A percentile compares a stretch with the other conserved stretches of the same genome.
These are phyloP conservation scores for Drosophila meridionalis DNA, from an alignment of 2,888 invertebrate genomes.

Conservation along the genomic window DNA sequence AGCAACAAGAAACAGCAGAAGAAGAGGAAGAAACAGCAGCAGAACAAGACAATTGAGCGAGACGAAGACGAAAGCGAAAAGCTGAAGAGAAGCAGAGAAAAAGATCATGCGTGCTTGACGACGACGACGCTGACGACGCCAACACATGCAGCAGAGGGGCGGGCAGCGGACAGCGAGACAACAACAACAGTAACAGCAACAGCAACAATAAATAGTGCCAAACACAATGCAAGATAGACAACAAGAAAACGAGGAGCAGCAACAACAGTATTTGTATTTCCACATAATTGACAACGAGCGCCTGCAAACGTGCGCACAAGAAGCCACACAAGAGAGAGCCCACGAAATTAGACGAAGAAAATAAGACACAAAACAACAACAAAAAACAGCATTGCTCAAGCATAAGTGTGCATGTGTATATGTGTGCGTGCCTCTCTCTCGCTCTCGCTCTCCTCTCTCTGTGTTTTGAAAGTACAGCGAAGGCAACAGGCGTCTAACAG, in stretches of 20 bases:
- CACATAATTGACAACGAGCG: conserved; percentile 60
- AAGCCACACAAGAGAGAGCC: conserved; percentile 54
- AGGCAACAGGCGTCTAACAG: conserved; percentile 19
- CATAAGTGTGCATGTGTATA: neutral
- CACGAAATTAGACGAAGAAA: conserved; percentile 27
- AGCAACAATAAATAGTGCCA: conserved; percentile 51
- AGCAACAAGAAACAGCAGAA: conserved; percentile 28
- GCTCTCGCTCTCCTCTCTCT: neutral
- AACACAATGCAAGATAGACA: conserved; percentile 58
- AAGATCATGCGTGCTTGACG: conserved; percentile 66
- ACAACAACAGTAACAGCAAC: conserved; percentile 29
- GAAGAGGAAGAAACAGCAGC: conserved; percentile 14
- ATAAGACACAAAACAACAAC: conserved; percentile 36
- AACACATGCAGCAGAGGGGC: conserved; percentile 34
- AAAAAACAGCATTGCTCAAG: conserved; percentile 11
- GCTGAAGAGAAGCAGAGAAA: conserved; percentile 58
- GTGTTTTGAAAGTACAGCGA: conserved; percentile 20
- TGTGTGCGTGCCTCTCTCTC: conserved; percentile 7
- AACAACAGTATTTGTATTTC: conserved; percentile 50
- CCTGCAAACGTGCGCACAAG: conserved; percentile 51
- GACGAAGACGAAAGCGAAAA: conserved; percentile 48
- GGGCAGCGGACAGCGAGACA: conserved; percentile 28
- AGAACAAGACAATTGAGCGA: conserved; percentile 20
- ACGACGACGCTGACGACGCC: conserved; percentile 39
- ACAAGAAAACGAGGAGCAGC: conserved; percentile 29